Evolutionary conservation across 2,888 invertebrate genomes (phyloP).

Genomic region (Eurytoma californica): DNA sequence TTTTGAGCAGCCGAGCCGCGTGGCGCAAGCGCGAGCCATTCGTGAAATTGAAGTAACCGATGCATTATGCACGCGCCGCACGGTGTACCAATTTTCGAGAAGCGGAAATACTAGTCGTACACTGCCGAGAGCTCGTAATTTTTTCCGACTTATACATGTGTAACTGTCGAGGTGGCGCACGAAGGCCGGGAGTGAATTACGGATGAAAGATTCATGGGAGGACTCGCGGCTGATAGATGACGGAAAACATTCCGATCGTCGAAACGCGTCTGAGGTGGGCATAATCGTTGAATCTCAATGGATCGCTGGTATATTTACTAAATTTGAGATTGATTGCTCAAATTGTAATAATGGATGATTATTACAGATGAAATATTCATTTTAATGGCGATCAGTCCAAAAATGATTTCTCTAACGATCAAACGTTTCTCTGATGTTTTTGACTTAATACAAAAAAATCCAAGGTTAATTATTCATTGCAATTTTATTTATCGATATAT

Average conservation of each 20-base stretch:
- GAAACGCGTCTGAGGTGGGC: too few species aligned
- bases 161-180: not conserved
- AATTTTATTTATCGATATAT: too few species aligned
- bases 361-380: too few species aligned
- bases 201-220: conserved; percentile 21
- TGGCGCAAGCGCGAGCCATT: conserved; percentile 2
- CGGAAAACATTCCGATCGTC: conserved; percentile 1
- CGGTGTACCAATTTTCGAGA: conserved; percentile 34
- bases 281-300: conserved; percentile 14
- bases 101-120: conserved; percentile 17
- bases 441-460: too few species aligned
- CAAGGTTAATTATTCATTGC: too few species aligned
- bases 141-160: conserved; percentile 17
- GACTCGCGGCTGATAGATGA: not conserved
- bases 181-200: conserved; percentile 20
- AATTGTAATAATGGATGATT: not conserved
- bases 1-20: conserved; percentile 32
- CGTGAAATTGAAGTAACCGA: conserved; percentile 51
- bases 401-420: too few species aligned
- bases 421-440: too few species aligned
- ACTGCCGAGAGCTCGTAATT: conserved; percentile 33
- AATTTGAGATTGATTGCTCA: not conserved
- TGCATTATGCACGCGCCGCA: conserved; percentile 42
- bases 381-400: too few species aligned
- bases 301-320: not conserved